Conservation (phyloP, 2,113 vertebrate species). For the Furnarius figulus region DNA sequence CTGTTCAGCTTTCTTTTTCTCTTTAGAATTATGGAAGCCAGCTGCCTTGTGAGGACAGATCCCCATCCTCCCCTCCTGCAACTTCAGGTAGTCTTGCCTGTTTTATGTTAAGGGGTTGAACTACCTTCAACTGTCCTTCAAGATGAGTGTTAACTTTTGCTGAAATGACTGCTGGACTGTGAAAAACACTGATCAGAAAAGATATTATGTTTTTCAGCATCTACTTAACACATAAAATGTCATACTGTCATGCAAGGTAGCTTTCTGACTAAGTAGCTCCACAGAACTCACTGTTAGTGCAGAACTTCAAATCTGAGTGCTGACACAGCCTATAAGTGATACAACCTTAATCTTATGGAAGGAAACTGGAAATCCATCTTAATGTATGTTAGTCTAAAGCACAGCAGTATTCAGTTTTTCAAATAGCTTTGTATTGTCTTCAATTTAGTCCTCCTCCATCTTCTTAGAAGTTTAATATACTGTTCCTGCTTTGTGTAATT, state of each 20-base stretch:
- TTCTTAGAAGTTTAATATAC: background rate
- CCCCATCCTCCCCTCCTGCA: slow-evolving; percentile 76
- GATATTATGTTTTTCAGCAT: background rate
- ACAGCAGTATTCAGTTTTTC: background rate
- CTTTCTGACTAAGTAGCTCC: background rate
- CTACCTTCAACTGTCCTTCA: background rate
- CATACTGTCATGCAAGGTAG: background rate
- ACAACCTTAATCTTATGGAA: background rate
- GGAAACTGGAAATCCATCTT: background rate
- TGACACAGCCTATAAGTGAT: background rate
- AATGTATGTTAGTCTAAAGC: background rate
- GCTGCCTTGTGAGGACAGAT: slow-evolving; percentile 75
- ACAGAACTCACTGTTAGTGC: background rate
- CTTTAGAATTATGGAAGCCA: slow-evolving; percentile 82
- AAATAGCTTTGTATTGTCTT: background rate
- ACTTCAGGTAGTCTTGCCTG: slow-evolving; percentile 79
- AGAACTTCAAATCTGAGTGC: background rate
- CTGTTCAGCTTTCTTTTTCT: background rate
- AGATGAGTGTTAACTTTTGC: background rate
- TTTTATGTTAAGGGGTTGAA: background rate
- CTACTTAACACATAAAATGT: background rate
- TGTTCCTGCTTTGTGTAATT: background rate
- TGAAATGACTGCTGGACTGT: slow-evolving; percentile 1
- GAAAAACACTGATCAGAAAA: background rate
- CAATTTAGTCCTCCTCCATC: background rate